phyloP scores from a whole-genome alignment of 2,113 vertebrate species.

The Forbesichthys agassizii region DNA sequence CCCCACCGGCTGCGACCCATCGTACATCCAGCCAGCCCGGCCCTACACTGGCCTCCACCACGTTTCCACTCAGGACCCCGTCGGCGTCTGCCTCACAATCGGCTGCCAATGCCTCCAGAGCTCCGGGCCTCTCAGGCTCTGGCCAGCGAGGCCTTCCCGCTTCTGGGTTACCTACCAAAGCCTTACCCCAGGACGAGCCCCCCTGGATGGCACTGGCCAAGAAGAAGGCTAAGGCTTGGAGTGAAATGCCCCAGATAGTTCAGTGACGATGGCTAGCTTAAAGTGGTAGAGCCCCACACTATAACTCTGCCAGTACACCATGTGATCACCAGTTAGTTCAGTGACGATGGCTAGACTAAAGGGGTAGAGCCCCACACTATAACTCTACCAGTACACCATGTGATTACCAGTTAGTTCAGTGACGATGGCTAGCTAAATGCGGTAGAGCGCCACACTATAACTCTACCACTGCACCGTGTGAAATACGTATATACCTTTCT shows the following conservation, averaged over 20 bases:
- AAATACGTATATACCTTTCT: too few species aligned
- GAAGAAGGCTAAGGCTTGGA: conserved; percentile 96
- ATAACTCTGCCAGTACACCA: not conserved
- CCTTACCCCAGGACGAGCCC: conserved; percentile 76
- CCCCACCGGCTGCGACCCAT: not conserved
- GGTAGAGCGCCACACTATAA: conserved; percentile 7
- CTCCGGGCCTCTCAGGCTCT: conserved; percentile 14
- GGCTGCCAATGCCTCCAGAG: not conserved
- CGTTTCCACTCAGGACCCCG: conserved; percentile 21
- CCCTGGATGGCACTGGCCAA: conserved; percentile 92
- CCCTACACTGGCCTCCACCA: conserved; percentile 21
- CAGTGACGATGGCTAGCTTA: conserved; percentile 62
- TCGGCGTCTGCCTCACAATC: not conserved
- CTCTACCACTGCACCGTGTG: not conserved
- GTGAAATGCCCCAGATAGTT: conserved; percentile 85
- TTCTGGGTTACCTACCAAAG: conserved; percentile 38
- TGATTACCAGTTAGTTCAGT: conserved; percentile 79
- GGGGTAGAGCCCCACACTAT: conserved; percentile 1
- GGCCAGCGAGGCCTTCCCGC: conserved; percentile 22
- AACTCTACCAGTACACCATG: not conserved
- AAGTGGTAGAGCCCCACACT: not conserved
- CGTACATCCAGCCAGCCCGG: not conserved
- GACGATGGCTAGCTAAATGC: conserved; percentile 16
- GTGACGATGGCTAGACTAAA: conserved; percentile 42
- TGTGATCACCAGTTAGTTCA: conserved; percentile 76